phyloP scores from a whole-genome alignment of 2,113 vertebrate species.

The Stigmatopora argus region DNA sequence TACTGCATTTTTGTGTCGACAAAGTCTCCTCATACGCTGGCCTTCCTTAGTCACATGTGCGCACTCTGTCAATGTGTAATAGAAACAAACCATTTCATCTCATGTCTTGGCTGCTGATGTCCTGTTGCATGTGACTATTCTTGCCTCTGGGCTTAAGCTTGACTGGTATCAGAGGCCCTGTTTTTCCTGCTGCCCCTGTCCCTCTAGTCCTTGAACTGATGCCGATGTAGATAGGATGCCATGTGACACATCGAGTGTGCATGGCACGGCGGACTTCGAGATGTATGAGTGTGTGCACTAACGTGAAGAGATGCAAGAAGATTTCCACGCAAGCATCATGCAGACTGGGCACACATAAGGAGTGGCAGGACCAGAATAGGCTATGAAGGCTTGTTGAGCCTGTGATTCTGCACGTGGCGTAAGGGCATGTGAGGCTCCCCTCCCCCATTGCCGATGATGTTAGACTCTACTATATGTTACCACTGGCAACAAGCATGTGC shows the following conservation, averaged over 20 bases:
- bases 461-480: slow-evolving; percentile 31
- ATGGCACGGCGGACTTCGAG: slow-evolving; percentile 19
- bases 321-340: slow-evolving; percentile 24
- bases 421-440: slow-evolving; percentile 38
- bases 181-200: slow-evolving; percentile 10
- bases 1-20: background rate
- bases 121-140: slow-evolving; percentile 11
- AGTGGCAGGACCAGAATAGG: slow-evolving; percentile 27
- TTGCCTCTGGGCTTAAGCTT: background rate
- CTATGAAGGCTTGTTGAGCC: slow-evolving; percentile 22
- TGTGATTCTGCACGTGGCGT: slow-evolving; percentile 35
- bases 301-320: slow-evolving; percentile 23
- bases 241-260: slow-evolving; percentile 40
- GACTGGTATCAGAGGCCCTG: slow-evolving; percentile 26
- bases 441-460: slow-evolving; percentile 29
- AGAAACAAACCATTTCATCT: slow-evolving; percentile 9
- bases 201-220: slow-evolving; percentile 23
- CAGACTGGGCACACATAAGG: slow-evolving; percentile 16
- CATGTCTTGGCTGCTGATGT: slow-evolving; percentile 9
- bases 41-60: background rate
- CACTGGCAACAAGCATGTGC: slow-evolving; percentile 14
- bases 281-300: slow-evolving; percentile 9
- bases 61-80: slow-evolving; percentile 4
- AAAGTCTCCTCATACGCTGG: background rate
- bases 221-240: slow-evolving; percentile 38